phyloP scores from a whole-genome alignment of 2,113 vertebrate genomes.

The Catharus fuscescens region DNA sequence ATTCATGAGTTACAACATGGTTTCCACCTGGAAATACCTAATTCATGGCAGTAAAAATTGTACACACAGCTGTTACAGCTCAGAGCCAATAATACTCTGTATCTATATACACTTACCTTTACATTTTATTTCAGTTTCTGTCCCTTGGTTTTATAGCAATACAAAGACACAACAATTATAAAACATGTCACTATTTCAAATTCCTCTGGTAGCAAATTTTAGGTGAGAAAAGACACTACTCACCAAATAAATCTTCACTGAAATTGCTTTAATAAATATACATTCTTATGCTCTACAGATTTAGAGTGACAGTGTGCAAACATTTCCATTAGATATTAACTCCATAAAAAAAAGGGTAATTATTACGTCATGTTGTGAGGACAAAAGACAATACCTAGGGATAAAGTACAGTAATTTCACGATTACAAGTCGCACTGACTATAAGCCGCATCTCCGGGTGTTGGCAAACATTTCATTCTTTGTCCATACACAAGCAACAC shows the following conservation, averaged over 20 bases:
- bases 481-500: no score
- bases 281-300: not conserved
- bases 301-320: fast-evolving
- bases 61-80: not conserved
- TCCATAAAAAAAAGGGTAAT: not conserved
- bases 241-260: not conserved
- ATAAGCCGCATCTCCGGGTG: no score
- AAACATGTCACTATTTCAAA: not conserved
- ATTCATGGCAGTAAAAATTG: not conserved
- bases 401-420: not conserved
- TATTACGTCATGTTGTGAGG: not conserved
- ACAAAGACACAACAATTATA: not conserved
- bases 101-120: not conserved
- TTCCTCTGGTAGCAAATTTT: not conserved
- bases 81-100: not conserved
- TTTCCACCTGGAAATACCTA: not conserved
- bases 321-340: not conserved
- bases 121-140: not conserved
- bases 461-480: no score
- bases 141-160: not conserved
- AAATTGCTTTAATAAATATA: not conserved
- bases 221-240: not conserved
- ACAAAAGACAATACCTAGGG: not conserved
- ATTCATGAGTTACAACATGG: not conserved
- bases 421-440: no score